Evolutionary conservation across 2,113 vertebrate species (phyloP), one percentile per base, ranked within the genome.

Genomic region (Siphamia tubifer): DNA sequence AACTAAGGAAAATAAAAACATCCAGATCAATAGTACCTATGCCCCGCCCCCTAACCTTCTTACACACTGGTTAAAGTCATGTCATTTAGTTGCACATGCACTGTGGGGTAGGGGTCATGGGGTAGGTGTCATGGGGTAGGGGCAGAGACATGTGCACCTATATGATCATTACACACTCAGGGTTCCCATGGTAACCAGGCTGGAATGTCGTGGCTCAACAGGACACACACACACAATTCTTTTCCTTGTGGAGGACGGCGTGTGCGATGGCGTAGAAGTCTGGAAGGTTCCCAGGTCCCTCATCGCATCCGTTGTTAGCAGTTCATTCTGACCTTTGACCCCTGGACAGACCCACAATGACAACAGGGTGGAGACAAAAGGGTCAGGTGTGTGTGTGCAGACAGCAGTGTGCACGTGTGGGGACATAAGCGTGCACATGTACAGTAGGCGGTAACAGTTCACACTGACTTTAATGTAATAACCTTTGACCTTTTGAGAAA

Each of bases 261-360:
- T 20, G 15, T 44, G 58, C 20, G 32, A 20, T 21, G 53, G 44
- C 12, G 16, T 25, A 34, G 8, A 7, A 60, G 39, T 6, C 72
- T 57, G 75, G 54, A 16, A 49, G 62, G 65, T 6, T 30, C 56
- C 5, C 55, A 77, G 85, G 90, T 88, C 82, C 67, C 61, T 91
- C 90, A 87, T 88, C 81, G 82, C 86, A 1, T 68, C 63, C 39
- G 28, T 44, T 48, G 5, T 72, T 16, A 10, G 90, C 77, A 74
- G 85, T 74, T 92, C 91, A 91, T 90, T 71, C 78, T 67, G 88
- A 92, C 91, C 89, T 83, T 76, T 86, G 66, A 87, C 80, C 83
- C 62, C 79, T 1, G 32, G 55, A 61, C 77, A 2, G 31, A 54
- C 52, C 49, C 70, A 43, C 15, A 0, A 31, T n/a, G 0, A 16